These are phyloP conservation scores for Argynnis bischoffii DNA, from an alignment of 2,888 invertebrate species.

Conservation along the genomic window DNA sequence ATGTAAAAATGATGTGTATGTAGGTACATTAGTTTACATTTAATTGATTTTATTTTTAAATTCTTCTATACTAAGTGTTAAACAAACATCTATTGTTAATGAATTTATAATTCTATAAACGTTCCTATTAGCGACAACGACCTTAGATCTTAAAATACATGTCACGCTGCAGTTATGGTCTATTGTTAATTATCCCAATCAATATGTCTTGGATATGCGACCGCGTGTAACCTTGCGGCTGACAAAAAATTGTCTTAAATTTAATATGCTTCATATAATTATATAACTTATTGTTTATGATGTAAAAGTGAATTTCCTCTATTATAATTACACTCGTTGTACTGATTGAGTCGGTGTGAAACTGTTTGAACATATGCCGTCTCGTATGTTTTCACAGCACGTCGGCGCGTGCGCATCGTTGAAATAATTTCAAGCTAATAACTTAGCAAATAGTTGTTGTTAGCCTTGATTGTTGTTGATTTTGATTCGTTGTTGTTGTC, in stretches of 20 bases:
- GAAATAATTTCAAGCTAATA: slow-evolving; percentile 12
- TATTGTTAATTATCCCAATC: slow-evolving; percentile 26
- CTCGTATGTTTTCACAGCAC: slow-evolving; percentile 8
- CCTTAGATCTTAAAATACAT: slow-evolving; percentile 2
- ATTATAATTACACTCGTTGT: not conserved
- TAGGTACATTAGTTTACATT: too few species aligned
- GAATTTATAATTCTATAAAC: too few species aligned
- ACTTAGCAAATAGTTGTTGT: not conserved
- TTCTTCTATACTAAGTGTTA: too few species aligned
- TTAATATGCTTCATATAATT: not conserved
- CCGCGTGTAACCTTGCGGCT: not conserved
- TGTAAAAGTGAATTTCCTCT: not conserved
- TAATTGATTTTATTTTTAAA: too few species aligned
- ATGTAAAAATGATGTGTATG: too few species aligned
- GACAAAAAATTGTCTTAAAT: not conserved
- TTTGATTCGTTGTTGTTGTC: not conserved
- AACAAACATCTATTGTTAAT: too few species aligned
- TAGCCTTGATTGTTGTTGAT: not conserved
- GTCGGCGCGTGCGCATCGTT: slow-evolving; percentile 25
- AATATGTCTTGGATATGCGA: slow-evolving; percentile 3
- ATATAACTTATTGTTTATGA: not conserved
- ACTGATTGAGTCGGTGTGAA: not conserved
- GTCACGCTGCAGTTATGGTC: slow-evolving; percentile 22
- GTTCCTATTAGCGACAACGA: slow-evolving; percentile 1
- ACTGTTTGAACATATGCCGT: slow-evolving; percentile 21